A percentile compares a stretch with the other conserved stretches of the same genome.
These are phyloP conservation scores for Nemotelus pantherinus DNA, from an alignment of 2,888 invertebrate species.

Conservation along the genomic window DNA sequence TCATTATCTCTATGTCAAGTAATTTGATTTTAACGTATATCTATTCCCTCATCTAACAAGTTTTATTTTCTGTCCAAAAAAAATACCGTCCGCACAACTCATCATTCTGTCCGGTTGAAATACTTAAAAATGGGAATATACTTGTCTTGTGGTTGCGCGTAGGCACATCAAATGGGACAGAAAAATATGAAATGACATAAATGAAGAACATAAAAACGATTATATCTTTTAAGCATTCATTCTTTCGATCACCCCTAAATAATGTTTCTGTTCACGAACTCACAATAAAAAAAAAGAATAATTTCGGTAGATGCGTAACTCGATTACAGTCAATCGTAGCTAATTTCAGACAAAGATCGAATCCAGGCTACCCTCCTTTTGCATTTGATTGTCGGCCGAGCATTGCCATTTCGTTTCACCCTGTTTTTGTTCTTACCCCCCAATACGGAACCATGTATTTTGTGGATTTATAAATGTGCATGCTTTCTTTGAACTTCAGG, in stretches of 20 bases:
- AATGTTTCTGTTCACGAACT: slow-evolving; percentile 31
- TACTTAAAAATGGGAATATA: too few species aligned
- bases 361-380: slow-evolving; percentile 19
- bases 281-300: slow-evolving; percentile 52
- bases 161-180: too few species aligned
- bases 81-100: too few species aligned
- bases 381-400: slow-evolving; percentile 3
- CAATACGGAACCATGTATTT: neutral
- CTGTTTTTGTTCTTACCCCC: neutral
- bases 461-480: neutral
- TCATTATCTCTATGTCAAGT: too few species aligned
- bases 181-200: too few species aligned
- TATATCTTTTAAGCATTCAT: slow-evolving; percentile 26
- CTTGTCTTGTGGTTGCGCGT: too few species aligned
- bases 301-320: slow-evolving; percentile 56
- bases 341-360: slow-evolving; percentile 54
- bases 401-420: neutral
- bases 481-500: too few species aligned
- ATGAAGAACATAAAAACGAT: slow-evolving; percentile 1
- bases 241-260: slow-evolving; percentile 43
- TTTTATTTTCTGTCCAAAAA: too few species aligned
- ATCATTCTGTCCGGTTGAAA: too few species aligned
- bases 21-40: too few species aligned
- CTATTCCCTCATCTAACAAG: too few species aligned
- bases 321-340: slow-evolving; percentile 56